These are phyloP conservation scores for Craniophora ligustri DNA, from an alignment of 2,888 invertebrate species.

Conservation along the genomic window DNA sequence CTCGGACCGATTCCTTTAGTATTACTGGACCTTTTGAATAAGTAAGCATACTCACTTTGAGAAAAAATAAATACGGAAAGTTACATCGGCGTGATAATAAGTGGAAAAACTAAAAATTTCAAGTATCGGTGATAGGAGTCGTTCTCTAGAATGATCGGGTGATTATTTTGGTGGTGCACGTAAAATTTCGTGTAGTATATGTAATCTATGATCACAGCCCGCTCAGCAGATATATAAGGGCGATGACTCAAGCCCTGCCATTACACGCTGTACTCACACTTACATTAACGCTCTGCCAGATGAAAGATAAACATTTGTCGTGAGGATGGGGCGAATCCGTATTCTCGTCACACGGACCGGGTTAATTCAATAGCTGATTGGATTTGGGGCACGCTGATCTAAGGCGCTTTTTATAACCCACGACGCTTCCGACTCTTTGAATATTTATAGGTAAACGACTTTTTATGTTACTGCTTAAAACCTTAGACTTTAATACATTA, in stretches of 20 bases:
- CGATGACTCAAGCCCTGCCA: slow-evolving; percentile 63
- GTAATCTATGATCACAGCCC: slow-evolving; percentile 60
- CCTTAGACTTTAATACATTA: too few relatives aligned
- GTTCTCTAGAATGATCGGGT: slow-evolving; percentile 53
- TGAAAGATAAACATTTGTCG: slow-evolving; percentile 88
- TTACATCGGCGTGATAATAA: slow-evolving; percentile 21
- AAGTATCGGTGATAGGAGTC: slow-evolving; percentile 45
- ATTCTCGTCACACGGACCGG: slow-evolving; percentile 87
- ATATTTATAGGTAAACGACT: slow-evolving; percentile 37
- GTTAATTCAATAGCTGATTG: slow-evolving; percentile 89
- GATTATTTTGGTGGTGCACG: slow-evolving; percentile 40
- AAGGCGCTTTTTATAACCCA: slow-evolving; percentile 70
- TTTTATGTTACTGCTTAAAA: slow-evolving; percentile 26
- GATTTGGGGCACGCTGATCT: slow-evolving; percentile 86
- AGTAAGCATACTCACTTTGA: slow-evolving; percentile 15
- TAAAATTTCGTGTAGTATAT: slow-evolving; percentile 13
- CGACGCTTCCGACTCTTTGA: slow-evolving; percentile 57
- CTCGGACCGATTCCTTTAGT: slow-evolving; percentile 2
- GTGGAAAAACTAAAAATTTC: slow-evolving; percentile 38
- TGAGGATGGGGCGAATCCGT: slow-evolving; percentile 84
- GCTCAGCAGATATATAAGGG: slow-evolving; percentile 73
- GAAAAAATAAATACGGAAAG: background rate
- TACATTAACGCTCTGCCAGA: slow-evolving; percentile 83
- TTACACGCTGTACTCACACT: slow-evolving; percentile 79
- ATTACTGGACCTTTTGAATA: slow-evolving; percentile 22